Evolutionary conservation across 2,888 invertebrate species (phyloP), one percentile per base, ranked within the genome.

Genomic region (Myopa tessellatipennis): DNA sequence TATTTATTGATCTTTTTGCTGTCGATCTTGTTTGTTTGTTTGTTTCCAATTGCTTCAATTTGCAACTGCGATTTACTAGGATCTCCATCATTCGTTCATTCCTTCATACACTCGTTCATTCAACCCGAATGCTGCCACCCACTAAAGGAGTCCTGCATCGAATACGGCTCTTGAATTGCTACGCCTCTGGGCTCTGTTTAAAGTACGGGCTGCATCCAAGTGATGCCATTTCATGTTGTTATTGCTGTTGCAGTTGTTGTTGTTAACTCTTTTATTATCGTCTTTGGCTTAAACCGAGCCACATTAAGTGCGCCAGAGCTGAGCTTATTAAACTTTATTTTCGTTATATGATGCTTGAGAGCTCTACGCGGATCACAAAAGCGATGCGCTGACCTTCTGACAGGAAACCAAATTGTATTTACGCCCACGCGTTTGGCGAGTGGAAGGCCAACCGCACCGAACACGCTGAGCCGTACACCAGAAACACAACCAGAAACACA

Each of bases 341-440:
- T 10, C n/a, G 61, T 45, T 55, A 65, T 65, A n/a, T 68, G 67
- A 52, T 58, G n/a, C 50, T 10, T 36, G n/a, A 12, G 38, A 65
- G 38, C 36, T 65, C 8, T 36, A 68, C 10, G 55, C n/a, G 40
- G 75, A 69, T 69, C 75, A 45, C 50, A 16, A 68, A 67, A 45
- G 14, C n/a, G 16, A 72, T 69, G 26, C 40, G 26, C 14, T 75
- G 69, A 75, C 75, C 75, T 75, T 69, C 74, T 75, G 75, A 69
- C 75, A 75, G 75, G 69, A 75, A 68, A 58, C 69, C 34, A 75
- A 75, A 75, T 75, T 75, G 60, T 75, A 75, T 75, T 75, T 50
- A 75, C 75, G 75, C 75, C 75, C 50, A 75, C 75, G 69, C 26
- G 45, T 12, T n/a, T 26, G 14, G n/a, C 38, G 38, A 61, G n/a